phyloP scores from a whole-genome alignment of 2,888 invertebrate genomes.

The Nebria brevicollis region DNA sequence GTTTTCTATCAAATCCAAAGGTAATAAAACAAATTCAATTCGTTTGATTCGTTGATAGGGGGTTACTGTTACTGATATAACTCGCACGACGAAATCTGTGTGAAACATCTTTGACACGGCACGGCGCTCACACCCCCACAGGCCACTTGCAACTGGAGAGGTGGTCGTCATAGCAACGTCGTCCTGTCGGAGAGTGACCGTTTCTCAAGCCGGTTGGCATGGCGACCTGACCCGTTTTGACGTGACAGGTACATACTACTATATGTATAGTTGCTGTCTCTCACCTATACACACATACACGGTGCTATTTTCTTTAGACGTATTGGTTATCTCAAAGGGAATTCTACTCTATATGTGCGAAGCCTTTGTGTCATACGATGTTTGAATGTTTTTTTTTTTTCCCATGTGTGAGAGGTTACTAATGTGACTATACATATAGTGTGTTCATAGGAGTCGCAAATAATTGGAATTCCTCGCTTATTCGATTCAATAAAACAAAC shows the following conservation, averaged over 20 bases:
- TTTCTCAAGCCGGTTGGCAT: slow-evolving; percentile 46
- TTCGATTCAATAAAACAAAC: too few species aligned
- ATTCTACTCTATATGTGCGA: too few species aligned
- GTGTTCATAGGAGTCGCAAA: too few species aligned
- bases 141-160: slow-evolving; percentile 26
- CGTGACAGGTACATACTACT: slow-evolving; percentile 41
- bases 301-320: too few species aligned
- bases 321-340: too few species aligned
- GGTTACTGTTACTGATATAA: background rate
- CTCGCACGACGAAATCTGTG: background rate
- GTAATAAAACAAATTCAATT: background rate
- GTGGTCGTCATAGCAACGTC: slow-evolving; percentile 45
- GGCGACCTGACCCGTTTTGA: slow-evolving; percentile 48
- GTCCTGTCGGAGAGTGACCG: slow-evolving; percentile 45
- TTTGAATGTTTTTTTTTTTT: too few species aligned
- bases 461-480: too few species aligned
- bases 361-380: too few species aligned
- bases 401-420: too few species aligned
- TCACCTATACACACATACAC: too few species aligned
- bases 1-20: background rate
- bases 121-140: background rate
- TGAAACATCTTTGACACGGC: background rate
- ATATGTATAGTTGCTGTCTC: background rate
- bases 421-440: too few species aligned
- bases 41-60: background rate